Percentiles rank a stretch among this genome's conserved stretches.
These are phyloP conservation scores for Venusia cambrica DNA, from an alignment of 2,888 invertebrate species.

Conservation along the genomic window DNA sequence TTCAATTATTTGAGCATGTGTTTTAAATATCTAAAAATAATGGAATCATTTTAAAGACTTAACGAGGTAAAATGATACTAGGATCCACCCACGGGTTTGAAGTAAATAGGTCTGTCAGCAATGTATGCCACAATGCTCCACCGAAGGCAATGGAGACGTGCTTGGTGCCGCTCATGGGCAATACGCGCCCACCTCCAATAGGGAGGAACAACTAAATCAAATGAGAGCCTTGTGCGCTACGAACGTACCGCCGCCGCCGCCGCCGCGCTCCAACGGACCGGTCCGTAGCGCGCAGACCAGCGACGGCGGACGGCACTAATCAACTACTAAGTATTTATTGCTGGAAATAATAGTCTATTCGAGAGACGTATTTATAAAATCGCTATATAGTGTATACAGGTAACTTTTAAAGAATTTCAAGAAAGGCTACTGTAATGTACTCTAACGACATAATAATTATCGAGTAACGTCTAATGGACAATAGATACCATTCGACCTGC, in stretches of 20 bases:
- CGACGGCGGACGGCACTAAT: conserved; percentile 71
- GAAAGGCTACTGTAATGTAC: conserved; percentile 81
- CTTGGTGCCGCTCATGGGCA: conserved; percentile 79
- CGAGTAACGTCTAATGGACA: conserved; percentile 79
- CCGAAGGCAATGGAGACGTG: conserved; percentile 67
- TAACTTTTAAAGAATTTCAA: conserved; percentile 79
- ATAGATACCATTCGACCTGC: conserved; percentile 78
- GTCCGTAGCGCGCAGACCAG: conserved; percentile 32
- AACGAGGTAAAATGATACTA: conserved; percentile 22
- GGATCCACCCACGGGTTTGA: conserved; percentile 23
- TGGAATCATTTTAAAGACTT: conserved; percentile 51
- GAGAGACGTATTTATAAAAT: conserved; percentile 80
- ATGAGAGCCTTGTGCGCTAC: conserved; percentile 80
- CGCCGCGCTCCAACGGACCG: neutral
- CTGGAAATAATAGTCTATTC: conserved; percentile 75
- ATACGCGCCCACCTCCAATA: conserved; percentile 81
- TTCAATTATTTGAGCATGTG: conserved; percentile 57
- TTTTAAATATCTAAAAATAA: conserved; percentile 47
- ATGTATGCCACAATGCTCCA: conserved; percentile 63
- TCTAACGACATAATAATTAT: conserved; percentile 81
- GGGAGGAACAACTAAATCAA: conserved; percentile 64
- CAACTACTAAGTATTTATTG: conserved; percentile 78
- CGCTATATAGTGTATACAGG: conserved; percentile 77
- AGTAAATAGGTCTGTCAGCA: conserved; percentile 49
- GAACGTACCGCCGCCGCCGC: conserved; percentile 60